These are phyloP conservation scores for Lepisosteus osseus DNA, from an alignment of 2,113 vertebrate genomes.

Conservation along the genomic window DNA sequence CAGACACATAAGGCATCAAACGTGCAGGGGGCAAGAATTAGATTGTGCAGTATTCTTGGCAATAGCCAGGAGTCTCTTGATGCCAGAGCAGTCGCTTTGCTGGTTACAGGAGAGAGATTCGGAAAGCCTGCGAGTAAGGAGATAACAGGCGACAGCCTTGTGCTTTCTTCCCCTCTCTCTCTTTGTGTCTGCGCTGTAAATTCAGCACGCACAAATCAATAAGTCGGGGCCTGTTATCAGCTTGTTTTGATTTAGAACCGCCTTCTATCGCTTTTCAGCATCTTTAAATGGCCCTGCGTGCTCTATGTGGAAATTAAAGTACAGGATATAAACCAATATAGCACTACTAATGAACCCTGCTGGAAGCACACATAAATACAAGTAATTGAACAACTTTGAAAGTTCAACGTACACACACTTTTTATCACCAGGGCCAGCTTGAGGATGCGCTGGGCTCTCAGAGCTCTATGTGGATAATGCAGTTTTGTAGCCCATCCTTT, in stretches of 20 bases:
- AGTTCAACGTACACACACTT: not conserved
- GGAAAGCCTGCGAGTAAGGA: not conserved
- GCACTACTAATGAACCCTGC: slow-evolving; percentile 12
- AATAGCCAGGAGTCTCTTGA: not conserved
- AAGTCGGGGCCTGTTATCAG: not conserved
- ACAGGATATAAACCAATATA: not conserved
- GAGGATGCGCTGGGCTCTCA: not conserved
- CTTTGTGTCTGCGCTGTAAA: not conserved
- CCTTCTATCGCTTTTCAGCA: slow-evolving; percentile 19
- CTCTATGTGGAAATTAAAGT: slow-evolving; percentile 12
- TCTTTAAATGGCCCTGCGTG: slow-evolving; percentile 7
- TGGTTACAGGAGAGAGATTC: no score
- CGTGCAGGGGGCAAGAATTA: not conserved
- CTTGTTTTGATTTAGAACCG: slow-evolving; percentile 17
- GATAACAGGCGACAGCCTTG: not conserved
- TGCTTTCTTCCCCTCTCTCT: not conserved
- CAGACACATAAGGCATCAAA: slow-evolving; percentile 5
- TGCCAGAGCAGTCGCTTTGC: not conserved
- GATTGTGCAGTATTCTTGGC: not conserved
- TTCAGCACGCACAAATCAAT: slow-evolving; percentile 13
- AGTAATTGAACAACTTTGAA: slow-evolving; percentile 21
- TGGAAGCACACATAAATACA: slow-evolving; percentile 8
- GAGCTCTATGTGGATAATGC: not conserved
- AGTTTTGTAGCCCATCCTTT: no score
- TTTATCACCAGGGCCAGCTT: not conserved